Conservation (phyloP, 2,113 vertebrate species). For the Calidris pygmaea region DNA sequence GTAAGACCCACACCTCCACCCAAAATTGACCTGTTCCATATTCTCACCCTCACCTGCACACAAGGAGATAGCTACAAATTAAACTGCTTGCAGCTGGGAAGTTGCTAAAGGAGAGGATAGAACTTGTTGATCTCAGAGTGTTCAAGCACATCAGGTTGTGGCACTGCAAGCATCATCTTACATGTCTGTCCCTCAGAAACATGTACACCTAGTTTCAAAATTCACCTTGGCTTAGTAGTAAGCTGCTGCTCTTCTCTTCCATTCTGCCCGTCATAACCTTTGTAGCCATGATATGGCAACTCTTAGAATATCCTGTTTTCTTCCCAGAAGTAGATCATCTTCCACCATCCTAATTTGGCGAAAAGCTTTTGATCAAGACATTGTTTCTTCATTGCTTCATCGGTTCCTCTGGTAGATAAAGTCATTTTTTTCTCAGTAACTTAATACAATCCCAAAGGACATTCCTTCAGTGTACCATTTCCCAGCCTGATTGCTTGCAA, state of each 20-base stretch:
- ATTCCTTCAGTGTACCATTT: background rate
- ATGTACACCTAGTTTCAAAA: background rate
- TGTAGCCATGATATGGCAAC: background rate
- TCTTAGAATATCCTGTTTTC: background rate
- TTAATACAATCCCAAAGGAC: background rate
- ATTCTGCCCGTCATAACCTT: background rate
- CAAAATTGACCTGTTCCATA: background rate
- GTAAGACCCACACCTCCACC: background rate
- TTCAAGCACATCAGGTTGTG: background rate
- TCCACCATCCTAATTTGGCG: background rate
- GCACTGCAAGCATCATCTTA: rapidly evolving
- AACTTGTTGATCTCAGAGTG: background rate
- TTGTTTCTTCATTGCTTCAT: background rate
- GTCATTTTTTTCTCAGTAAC: background rate
- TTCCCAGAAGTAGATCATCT: background rate
- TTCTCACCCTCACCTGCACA: background rate
- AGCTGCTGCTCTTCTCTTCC: background rate
- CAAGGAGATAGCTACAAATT: background rate
- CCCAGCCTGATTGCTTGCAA: background rate
- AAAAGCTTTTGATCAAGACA: background rate
- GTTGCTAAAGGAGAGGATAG: background rate
- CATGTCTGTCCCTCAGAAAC: background rate
- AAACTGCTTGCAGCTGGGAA: background rate
- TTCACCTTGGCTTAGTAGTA: background rate
- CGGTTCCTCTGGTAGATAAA: background rate